Conservation (phyloP, 2,888 invertebrate genomes). For the Volucella zonaria region DNA sequence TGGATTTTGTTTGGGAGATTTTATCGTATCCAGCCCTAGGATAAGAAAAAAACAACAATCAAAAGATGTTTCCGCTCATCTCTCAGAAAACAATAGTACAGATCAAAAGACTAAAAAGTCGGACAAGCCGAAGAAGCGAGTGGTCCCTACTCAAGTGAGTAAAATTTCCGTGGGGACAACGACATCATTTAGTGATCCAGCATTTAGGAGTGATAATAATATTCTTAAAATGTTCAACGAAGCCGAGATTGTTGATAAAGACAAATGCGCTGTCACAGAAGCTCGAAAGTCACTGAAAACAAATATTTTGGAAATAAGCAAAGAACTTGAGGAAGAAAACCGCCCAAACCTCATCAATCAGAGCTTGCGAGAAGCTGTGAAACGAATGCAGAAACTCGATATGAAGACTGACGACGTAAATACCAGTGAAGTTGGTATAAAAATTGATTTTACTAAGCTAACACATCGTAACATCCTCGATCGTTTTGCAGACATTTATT, state of each 20-base stretch:
- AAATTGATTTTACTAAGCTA: conserved; percentile 76
- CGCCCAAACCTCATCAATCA: conserved; percentile 46
- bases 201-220: conserved; percentile 82
- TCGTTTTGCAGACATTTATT: conserved; percentile 79
- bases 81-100: conserved; percentile 48
- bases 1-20: conserved; percentile 80
- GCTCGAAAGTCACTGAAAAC: conserved; percentile 79
- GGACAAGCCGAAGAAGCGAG: conserved; percentile 79
- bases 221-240: conserved; percentile 78
- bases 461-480: conserved; percentile 75
- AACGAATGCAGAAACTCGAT: conserved; percentile 54
- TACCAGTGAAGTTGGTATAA: background rate
- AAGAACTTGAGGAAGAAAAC: conserved; percentile 77
- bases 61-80: conserved; percentile 40
- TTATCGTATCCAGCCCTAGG: conserved; percentile 75
- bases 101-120: conserved; percentile 43
- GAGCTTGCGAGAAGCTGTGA: conserved; percentile 55
- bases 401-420: background rate
- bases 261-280: conserved; percentile 77
- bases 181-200: conserved; percentile 76
- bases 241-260: conserved; percentile 78
- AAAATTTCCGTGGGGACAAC: conserved; percentile 73
- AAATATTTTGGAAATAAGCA: conserved; percentile 78
- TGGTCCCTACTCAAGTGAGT: conserved; percentile 80
- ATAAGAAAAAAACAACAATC: conserved; percentile 52